Conservation (phyloP, 2,113 vertebrate species). For the Sinocyclocheilus anophthalmus region DNA sequence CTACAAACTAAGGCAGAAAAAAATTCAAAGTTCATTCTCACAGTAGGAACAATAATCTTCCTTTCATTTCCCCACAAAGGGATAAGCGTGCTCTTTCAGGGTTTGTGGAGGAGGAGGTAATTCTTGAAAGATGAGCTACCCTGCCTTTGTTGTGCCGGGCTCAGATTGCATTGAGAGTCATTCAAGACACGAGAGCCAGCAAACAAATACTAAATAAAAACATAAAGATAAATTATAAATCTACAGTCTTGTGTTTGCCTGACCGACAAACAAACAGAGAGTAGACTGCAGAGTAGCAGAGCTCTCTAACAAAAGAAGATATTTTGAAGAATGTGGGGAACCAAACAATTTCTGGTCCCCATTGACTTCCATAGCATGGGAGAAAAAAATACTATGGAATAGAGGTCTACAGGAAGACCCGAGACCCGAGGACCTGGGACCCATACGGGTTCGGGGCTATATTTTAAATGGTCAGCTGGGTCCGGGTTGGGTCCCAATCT, state of each 20-base stretch:
- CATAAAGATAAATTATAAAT: constrained; percentile 69
- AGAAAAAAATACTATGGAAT: no score
- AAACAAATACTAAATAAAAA: constrained; percentile 62
- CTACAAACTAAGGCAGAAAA: constrained; percentile 16
- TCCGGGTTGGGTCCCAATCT: no score
- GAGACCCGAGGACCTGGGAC: no score
- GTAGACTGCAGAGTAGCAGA: constrained; percentile 42
- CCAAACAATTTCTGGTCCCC: not conserved
- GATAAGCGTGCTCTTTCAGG: constrained; percentile 2
- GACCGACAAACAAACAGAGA: constrained; percentile 14
- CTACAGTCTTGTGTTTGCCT: constrained; percentile 55
- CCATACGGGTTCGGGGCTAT: no score
- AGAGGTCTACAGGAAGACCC: no score
- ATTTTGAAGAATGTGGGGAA: not conserved
- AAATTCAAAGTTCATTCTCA: constrained; percentile 1
- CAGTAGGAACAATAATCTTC: constrained; percentile 36
- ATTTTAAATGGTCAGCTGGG: no score
- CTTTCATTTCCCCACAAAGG: constrained; percentile 19
- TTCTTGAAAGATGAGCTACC: constrained; percentile 54
- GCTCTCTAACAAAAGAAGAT: constrained; percentile 31
- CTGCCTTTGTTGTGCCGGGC: constrained; percentile 57
- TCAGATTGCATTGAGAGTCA: constrained; percentile 60
- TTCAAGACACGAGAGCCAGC: constrained; percentile 48
- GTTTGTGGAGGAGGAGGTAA: constrained; percentile 25
- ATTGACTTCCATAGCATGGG: no score